Percentiles rank a stretch among this genome's conserved stretches.
These are phyloP conservation scores for Poecilobothrus nobilitatus DNA, from an alignment of 2,888 invertebrate genomes.

Conservation along the genomic window DNA sequence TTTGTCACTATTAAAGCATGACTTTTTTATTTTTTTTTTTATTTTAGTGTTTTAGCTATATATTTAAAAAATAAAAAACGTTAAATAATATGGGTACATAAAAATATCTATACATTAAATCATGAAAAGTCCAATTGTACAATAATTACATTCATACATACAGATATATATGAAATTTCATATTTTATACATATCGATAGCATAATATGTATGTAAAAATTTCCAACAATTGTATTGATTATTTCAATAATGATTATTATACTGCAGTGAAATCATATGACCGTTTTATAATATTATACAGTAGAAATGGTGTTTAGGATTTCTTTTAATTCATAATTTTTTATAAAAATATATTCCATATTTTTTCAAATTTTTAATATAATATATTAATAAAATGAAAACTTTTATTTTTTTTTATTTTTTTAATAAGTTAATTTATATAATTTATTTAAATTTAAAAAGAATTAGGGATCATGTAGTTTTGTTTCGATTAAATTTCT, in stretches of 20 bases:
- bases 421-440: too few species aligned
- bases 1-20: too few species aligned
- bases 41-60: too few species aligned
- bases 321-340: not conserved
- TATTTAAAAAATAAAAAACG: too few species aligned
- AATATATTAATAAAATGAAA: too few species aligned
- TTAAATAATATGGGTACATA: not conserved
- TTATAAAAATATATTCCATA: too few species aligned
- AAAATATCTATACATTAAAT: slow-evolving; percentile 4
- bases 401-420: too few species aligned
- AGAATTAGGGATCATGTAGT: too few species aligned
- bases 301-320: not conserved
- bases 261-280: slow-evolving; percentile 22
- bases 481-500: too few species aligned
- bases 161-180: not conserved
- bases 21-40: too few species aligned
- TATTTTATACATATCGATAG: not conserved
- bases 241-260: slow-evolving; percentile 17
- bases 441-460: too few species aligned
- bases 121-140: not conserved
- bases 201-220: not conserved
- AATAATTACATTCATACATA: not conserved
- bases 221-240: slow-evolving; percentile 14
- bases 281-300: slow-evolving; percentile 7
- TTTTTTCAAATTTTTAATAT: too few species aligned